Evolutionary conservation across 2,113 vertebrate genomes (phyloP).

Genomic region (Sprattus sprattus): DNA sequence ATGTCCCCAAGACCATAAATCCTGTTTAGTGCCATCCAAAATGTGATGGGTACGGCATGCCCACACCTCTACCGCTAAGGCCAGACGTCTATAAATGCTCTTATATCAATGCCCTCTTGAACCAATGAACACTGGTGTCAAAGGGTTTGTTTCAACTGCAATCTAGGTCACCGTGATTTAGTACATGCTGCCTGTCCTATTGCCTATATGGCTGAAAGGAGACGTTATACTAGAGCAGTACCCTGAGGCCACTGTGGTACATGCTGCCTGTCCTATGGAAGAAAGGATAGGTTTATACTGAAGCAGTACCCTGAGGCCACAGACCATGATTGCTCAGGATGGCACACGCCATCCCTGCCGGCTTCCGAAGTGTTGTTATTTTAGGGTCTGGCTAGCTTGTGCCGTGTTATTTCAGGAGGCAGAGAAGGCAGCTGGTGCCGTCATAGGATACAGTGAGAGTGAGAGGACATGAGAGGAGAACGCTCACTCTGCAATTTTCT

Average conservation of each 20-base stretch:
- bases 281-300: background rate
- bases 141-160: background rate
- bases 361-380: conserved; percentile 12
- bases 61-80: background rate
- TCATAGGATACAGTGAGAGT: background rate
- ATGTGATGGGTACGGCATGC: background rate
- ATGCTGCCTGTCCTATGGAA: background rate
- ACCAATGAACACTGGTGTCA: background rate
- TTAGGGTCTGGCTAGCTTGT: background rate
- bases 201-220: too few relatives aligned
- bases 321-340: background rate
- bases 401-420: conserved; percentile 18
- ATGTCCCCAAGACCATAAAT: background rate
- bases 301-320: background rate
- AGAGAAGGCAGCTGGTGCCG: conserved; percentile 21
- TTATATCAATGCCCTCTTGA: background rate
- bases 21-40: background rate
- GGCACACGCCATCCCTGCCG: background rate
- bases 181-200: too few relatives aligned
- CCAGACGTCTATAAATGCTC: background rate
- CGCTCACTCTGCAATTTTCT: background rate
- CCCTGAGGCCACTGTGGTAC: background rate
- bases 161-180: too few relatives aligned
- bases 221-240: background rate
- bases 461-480: background rate